Base-by-base conservation (phyloP, 2,888 invertebrate species). In the Phalangium opilio region DNA sequence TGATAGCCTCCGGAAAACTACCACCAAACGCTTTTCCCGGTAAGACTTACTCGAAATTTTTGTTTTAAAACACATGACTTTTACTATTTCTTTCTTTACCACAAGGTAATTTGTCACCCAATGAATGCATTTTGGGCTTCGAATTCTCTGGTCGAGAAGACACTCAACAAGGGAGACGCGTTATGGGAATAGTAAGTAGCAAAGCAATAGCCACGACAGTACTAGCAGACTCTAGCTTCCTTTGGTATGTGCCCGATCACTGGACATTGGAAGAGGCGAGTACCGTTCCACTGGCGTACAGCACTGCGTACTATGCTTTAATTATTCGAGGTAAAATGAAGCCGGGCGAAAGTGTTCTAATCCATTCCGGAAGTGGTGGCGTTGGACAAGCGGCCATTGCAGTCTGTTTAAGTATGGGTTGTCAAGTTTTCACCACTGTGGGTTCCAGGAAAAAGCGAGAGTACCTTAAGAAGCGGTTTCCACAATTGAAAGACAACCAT, bases 381-480 rank as follows among this genome's bases (percentile, higher is more conserved):
- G 93, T 95, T 33, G 96, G 96, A 7, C 91, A 93, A 72, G 95
- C 96, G 2, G 91, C 95, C 53, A 91, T 98, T 60, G 75, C 87
- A 18, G 83, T 98, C 60, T 91, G 93, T 45, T 74, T 96, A 44
- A 79, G 81, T 64, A 77, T 82, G 67, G 89, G 89, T 43, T 83
- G 91, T 69, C 77, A 75, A 45, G 91, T 91, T 5, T 90, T 75
- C 70, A 87, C 95, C 12, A 96, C 95, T 0, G 91, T 91, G 44
- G 87, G 73, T 43, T 83, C 84, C 49, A 68, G 76, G 57, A 83
- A 84, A 53, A 93, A 93, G 70, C 75, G 83, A 53, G 79, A 83
- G 48, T 93, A 86, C 71, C 72, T 98, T 53, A 81, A 82, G 66
- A 74, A 78, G 58, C 77, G 78, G 32, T 96, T 93, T 76, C 91